Base-by-base conservation (phyloP, 2,888 invertebrate species). In the Salticus scenicus region DNA sequence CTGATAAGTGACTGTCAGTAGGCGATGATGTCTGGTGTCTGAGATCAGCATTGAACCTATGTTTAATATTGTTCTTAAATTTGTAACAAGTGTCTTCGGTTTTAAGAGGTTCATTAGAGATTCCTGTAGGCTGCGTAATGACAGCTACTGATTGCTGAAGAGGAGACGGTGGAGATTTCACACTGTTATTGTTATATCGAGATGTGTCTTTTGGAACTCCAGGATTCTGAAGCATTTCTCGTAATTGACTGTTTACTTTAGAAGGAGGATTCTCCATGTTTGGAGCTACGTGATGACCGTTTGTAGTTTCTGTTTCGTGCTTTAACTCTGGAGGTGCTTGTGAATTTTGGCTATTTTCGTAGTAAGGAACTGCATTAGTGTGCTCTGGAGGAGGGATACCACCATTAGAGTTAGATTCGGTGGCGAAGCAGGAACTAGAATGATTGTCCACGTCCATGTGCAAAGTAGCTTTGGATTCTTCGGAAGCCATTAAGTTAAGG, bases 1-100 rank as follows among this genome's bases (percentile, higher is more conserved):
- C 85, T 2, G 86, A 80, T 0, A 30, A 17, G n/a, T 83, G 76
- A 30, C 73, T 47, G 37, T 79, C 79, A 0, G 83, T 87, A 10
- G 87, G 77, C 0, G 88, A 83, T 1, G 81, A 20, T 0, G 75
- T 76, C 27, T 74, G 72, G 17, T 88, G 81, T 64, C 87, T 80
- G 71, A 89, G 88, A 79, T 92, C 91, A 66, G 91, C 92, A 69
- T 92, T 92, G 89, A 98, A 98, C 84, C 98, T 93, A 90, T 97
- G 94, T 90, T 97, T 97, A 89, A 98, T 98, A 90, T 95, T 96
- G 90, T 96, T 97, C 92, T 98, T 98, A 92, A 97, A 98, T 92
- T 98, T 98, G 92, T 97, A 98, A 33, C 78, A 88, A 30, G 87
- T 84, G 51, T 88, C 88, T 88, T 89, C 87, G 2, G 30, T 24